These are phyloP conservation scores for Zaprionus lachaisei DNA, from an alignment of 1,140 invertebrate species.

Conservation along the genomic window DNA sequence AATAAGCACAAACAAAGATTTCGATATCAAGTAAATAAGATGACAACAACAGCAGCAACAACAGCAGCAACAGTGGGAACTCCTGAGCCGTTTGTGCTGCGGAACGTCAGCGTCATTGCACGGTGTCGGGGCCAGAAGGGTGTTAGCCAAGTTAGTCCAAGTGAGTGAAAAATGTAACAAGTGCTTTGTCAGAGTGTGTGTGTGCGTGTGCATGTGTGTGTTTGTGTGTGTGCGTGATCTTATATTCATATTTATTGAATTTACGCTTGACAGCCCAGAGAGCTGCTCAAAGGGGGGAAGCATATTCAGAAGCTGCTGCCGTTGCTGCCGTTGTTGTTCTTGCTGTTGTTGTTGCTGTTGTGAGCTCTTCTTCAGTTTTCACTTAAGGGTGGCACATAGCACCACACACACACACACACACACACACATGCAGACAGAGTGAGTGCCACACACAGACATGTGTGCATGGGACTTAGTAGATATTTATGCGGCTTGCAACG, in stretches of 20 bases:
- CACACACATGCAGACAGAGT: not conserved
- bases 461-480: slow-evolving; percentile 67
- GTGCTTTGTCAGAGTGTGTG: slow-evolving; percentile 37
- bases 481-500: slow-evolving; percentile 77
- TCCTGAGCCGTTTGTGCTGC: slow-evolving; percentile 45
- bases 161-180: slow-evolving; percentile 81
- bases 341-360: slow-evolving; percentile 27
- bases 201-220: slow-evolving; percentile 13
- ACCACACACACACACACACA: slow-evolving; percentile 23
- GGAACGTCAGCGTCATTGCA: slow-evolving; percentile 56
- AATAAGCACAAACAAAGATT: slow-evolving; percentile 79
- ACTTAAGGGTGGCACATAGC: slow-evolving; percentile 66
- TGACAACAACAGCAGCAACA: slow-evolving; percentile 44
- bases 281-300: slow-evolving; percentile 65
- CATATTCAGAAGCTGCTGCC: slow-evolving; percentile 30
- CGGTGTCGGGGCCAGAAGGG: not conserved
- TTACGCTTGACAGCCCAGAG: slow-evolving; percentile 80
- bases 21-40: slow-evolving; percentile 70
- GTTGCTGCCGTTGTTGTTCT: slow-evolving; percentile 8
- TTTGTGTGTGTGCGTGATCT: slow-evolving; percentile 49
- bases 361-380: slow-evolving; percentile 58
- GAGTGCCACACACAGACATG: slow-evolving; percentile 12
- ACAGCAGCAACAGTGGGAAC: not conserved
- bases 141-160: slow-evolving; percentile 79
- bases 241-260: slow-evolving; percentile 83